Conservation (phyloP, 1,140 invertebrate species). For the Venturia canescens region DNA sequence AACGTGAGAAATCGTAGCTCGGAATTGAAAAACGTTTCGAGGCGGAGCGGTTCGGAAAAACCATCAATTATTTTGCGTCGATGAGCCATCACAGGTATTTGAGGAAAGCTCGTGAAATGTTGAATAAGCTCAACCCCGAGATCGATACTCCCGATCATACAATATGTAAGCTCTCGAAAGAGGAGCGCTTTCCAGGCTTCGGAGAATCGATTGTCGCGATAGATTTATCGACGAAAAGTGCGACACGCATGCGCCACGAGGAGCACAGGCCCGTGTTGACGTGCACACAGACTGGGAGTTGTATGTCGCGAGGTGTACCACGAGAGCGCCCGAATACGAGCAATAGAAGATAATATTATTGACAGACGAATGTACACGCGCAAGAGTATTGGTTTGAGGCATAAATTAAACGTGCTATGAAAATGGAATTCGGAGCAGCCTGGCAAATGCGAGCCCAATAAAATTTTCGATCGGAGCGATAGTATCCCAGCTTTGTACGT, state of each 20-base stretch:
- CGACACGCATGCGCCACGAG: too few relatives aligned
- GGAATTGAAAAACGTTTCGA: too few relatives aligned
- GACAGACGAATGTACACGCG: neutral
- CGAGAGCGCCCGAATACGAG: neutral
- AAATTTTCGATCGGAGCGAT: neutral
- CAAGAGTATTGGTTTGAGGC: neutral
- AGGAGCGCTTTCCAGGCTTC: neutral
- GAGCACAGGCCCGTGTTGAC: too few relatives aligned
- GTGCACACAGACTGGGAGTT: neutral
- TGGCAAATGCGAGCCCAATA: neutral
- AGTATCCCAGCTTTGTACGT: neutral
- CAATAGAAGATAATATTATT: conserved; percentile 19
- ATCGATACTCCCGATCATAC: too few relatives aligned
- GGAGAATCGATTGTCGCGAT: neutral
- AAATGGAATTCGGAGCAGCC: conserved; percentile 2
- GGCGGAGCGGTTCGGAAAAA: too few relatives aligned
- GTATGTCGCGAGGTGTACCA: neutral
- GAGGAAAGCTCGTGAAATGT: too few relatives aligned
- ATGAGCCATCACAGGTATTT: too few relatives aligned
- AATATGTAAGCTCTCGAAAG: neutral
- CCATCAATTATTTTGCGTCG: too few relatives aligned
- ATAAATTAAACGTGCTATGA: neutral
- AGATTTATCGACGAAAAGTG: neutral
- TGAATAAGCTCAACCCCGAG: too few relatives aligned
- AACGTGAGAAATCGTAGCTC: too few relatives aligned